Evolutionary conservation across 2,113 vertebrate genomes (phyloP).

Genomic region (Apodemus sylvaticus): DNA sequence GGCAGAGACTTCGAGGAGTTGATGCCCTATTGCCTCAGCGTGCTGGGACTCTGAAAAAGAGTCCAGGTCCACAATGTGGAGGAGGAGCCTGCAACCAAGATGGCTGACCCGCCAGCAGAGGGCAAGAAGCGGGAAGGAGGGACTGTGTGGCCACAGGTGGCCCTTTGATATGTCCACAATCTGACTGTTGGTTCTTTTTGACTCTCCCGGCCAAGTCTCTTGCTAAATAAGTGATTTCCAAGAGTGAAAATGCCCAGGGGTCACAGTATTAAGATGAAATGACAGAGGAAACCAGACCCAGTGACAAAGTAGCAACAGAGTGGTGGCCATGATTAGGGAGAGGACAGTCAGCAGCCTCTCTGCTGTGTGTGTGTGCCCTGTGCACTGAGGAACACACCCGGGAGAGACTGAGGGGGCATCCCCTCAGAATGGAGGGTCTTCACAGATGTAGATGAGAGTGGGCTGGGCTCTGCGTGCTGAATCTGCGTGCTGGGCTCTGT

Average conservation of each 20-base stretch:
- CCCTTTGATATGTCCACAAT: neutral
- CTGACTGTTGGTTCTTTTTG: neutral
- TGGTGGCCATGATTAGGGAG: neutral
- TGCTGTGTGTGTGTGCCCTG: neutral
- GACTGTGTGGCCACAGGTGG: neutral
- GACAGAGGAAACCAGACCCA: neutral
- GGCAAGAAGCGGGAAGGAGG: neutral
- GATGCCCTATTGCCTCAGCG: neutral
- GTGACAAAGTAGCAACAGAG: neutral
- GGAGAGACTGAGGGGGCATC: fast-evolving
- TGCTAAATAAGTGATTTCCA: neutral
- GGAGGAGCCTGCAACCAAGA: neutral
- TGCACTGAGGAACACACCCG: neutral
- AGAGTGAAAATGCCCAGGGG: neutral
- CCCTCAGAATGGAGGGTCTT: neutral
- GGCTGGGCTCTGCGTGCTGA: no score
- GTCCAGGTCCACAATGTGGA: neutral
- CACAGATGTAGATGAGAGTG: neutral
- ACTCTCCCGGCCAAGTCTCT: neutral
- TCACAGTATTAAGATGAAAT: neutral
- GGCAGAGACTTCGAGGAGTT: neutral
- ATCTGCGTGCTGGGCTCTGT: fast-evolving
- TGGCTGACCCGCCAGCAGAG: neutral
- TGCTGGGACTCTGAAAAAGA: neutral
- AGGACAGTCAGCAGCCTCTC: neutral